These are phyloP conservation scores for Bombus vancouverensis DNA, from an alignment of 1,140 invertebrate genomes.

Conservation along the genomic window DNA sequence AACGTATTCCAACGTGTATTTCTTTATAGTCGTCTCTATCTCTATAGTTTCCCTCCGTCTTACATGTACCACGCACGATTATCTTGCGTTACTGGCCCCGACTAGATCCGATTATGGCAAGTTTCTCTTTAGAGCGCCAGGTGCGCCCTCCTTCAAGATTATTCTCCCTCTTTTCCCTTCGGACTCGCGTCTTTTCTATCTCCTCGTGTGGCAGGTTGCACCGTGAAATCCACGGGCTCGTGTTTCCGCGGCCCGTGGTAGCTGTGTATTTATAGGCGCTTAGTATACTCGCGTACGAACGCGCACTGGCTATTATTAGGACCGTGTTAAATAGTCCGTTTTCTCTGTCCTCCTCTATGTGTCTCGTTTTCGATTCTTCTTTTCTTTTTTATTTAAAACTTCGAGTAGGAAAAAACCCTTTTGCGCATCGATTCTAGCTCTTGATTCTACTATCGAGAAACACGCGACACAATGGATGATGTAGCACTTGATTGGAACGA, in stretches of 20 bases:
- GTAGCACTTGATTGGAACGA: not conserved
- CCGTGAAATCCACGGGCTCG: constrained; percentile 70
- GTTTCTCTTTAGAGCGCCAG: constrained; percentile 44
- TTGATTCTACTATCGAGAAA: not conserved
- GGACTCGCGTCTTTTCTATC: constrained; percentile 42
- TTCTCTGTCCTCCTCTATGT: constrained; percentile 38
- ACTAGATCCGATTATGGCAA: constrained; percentile 44
- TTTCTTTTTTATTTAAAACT: not conserved
- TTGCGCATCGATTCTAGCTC: not conserved
- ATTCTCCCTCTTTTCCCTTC: constrained; percentile 43
- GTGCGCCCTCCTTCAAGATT: constrained; percentile 52
- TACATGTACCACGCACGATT: constrained; percentile 14
- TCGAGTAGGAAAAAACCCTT: not conserved
- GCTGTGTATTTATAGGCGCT: constrained; percentile 71
- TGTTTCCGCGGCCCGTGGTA: constrained; percentile 69
- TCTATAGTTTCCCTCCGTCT: not conserved
- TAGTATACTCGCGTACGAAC: constrained; percentile 67
- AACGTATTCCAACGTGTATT: not conserved
- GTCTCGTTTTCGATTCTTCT: constrained; percentile 12
- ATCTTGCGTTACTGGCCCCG: constrained; percentile 43
- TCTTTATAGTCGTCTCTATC: not conserved
- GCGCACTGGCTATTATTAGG: constrained; percentile 68
- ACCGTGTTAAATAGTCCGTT: constrained; percentile 63
- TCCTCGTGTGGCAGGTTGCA: constrained; percentile 64
- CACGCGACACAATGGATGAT: constrained; percentile 27